Evolutionary conservation across 2,888 invertebrate genomes (phyloP).

Genomic region (Ferrisia virgata): DNA sequence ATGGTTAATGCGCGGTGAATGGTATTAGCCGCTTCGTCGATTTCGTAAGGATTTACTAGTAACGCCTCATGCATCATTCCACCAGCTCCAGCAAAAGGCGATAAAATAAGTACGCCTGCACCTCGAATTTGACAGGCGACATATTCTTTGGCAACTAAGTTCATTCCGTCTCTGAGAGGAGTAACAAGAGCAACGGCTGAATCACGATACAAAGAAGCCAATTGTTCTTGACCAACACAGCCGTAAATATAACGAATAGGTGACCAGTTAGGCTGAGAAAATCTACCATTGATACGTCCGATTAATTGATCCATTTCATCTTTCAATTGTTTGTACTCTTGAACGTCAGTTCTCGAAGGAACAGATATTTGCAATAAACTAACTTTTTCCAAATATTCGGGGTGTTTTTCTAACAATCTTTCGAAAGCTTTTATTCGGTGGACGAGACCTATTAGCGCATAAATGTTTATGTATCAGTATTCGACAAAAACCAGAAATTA

Average conservation of each 20-base stretch:
- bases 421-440: slow-evolving; percentile 73
- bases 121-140: slow-evolving; percentile 73
- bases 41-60: slow-evolving; percentile 55
- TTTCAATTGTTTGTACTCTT: slow-evolving; percentile 84
- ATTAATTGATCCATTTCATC: slow-evolving; percentile 88
- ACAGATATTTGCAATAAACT: slow-evolving; percentile 80
- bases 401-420: slow-evolving; percentile 73
- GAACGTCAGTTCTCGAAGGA: slow-evolving; percentile 84
- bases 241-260: slow-evolving; percentile 87
- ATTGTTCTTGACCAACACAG: slow-evolving; percentile 78
- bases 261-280: slow-evolving; percentile 89
- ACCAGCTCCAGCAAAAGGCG: slow-evolving; percentile 55
- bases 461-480: background rate
- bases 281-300: slow-evolving; percentile 81
- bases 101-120: slow-evolving; percentile 55
- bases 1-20: slow-evolving; percentile 54
- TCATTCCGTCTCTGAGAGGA: slow-evolving; percentile 86
- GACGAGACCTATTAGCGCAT: slow-evolving; percentile 40
- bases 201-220: slow-evolving; percentile 83
- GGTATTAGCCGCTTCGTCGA: slow-evolving; percentile 54
- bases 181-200: slow-evolving; percentile 84
- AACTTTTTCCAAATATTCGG: slow-evolving; percentile 78
- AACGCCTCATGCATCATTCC: slow-evolving; percentile 55
- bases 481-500: background rate
- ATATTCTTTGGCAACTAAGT: slow-evolving; percentile 87